Evolutionary conservation across 2,888 invertebrate genomes (phyloP).

Genomic region (Suillia variegata): DNA sequence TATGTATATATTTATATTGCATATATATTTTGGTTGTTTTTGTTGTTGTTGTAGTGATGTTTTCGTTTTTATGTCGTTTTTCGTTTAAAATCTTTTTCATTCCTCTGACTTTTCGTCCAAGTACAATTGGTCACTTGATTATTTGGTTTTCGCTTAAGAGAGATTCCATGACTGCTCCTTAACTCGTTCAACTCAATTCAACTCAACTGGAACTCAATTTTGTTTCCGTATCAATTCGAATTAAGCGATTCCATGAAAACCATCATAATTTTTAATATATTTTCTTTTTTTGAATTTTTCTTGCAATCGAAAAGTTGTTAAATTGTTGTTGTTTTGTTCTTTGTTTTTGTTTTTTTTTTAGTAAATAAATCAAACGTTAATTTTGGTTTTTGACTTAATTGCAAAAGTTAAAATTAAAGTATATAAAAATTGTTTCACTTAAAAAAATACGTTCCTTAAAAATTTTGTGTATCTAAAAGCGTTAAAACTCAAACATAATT

Average conservation of each 20-base stretch:
- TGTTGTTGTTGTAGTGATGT: no score
- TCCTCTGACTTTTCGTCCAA: no score
- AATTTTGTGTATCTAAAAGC: slow-evolving; percentile 10
- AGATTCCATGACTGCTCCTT: no score
- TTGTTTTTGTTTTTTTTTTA: slow-evolving; percentile 7
- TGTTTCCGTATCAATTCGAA: background rate
- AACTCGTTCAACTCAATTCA: no score
- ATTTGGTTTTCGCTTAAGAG: background rate
- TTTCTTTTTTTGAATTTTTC: no score
- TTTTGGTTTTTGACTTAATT: slow-evolving; percentile 11
- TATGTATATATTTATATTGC: no score
- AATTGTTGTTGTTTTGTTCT: background rate
- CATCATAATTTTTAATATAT: no score
- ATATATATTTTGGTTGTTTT: background rate
- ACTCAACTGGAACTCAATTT: no score
- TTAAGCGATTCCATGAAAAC: no score
- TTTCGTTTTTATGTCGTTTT: no score
- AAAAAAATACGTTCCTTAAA: slow-evolving; percentile 19
- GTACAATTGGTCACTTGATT: background rate
- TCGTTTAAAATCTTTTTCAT: no score
- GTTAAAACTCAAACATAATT: background rate
- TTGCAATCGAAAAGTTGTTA: no score
- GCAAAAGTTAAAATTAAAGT: slow-evolving; percentile 18
- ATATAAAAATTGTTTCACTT: slow-evolving; percentile 19
- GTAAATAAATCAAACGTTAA: slow-evolving; percentile 17